Evolutionary conservation across 2,888 invertebrate genomes (phyloP).

Genomic region (Drosophila silvestris): DNA sequence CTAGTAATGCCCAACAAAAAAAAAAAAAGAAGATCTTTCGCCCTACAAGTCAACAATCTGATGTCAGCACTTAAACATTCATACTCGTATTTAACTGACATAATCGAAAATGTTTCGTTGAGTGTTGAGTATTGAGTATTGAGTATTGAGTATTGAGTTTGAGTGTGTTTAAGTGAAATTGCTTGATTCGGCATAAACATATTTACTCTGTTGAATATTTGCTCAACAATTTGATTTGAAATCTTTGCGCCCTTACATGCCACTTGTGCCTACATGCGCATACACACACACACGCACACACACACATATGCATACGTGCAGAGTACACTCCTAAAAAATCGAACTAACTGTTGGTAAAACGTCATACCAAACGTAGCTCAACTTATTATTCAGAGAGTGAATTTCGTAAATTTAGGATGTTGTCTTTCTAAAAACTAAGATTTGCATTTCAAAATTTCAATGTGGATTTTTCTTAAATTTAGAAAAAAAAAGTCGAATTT

Average conservation of each 20-base stretch:
- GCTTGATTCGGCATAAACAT: slow-evolving; percentile 80
- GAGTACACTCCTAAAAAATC: neutral
- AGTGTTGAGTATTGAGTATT: slow-evolving; percentile 40
- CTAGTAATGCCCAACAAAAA: neutral
- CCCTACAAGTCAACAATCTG: slow-evolving; percentile 39
- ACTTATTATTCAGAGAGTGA: neutral
- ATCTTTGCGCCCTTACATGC: slow-evolving; percentile 60
- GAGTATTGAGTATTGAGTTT: slow-evolving; percentile 47
- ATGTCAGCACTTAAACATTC: slow-evolving; percentile 47
- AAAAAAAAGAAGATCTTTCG: no score
- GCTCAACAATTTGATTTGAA: slow-evolving; percentile 79
- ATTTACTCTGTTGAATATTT: slow-evolving; percentile 81
- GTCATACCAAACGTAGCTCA: neutral
- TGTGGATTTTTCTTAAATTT: no score
- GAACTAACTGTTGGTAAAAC: neutral
- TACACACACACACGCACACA: neutral
- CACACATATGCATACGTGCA: neutral
- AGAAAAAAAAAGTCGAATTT: neutral
- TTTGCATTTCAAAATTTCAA: no score
- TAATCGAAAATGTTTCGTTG: slow-evolving; percentile 57
- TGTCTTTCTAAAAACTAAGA: no score
- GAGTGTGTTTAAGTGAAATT: slow-evolving; percentile 80
- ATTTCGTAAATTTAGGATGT: no score
- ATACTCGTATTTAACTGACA: slow-evolving; percentile 49
- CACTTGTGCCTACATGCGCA: slow-evolving; percentile 36